Conservation (phyloP, 2,888 invertebrate genomes). For the Plebejus argus region DNA sequence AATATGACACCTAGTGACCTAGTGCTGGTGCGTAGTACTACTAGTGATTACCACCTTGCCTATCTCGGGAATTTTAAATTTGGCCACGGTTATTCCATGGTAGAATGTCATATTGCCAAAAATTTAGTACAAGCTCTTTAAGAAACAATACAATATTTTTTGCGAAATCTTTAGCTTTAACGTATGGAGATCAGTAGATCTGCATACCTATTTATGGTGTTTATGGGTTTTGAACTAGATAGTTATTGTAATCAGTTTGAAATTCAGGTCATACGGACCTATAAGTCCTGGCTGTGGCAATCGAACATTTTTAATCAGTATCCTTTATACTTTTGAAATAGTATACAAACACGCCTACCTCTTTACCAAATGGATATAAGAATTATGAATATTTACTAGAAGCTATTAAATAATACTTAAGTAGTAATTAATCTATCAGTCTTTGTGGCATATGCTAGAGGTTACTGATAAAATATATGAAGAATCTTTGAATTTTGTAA, state of each 20-base stretch:
- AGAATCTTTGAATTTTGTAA: background rate
- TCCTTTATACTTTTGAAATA: background rate
- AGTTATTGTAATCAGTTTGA: background rate
- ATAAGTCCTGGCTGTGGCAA: background rate
- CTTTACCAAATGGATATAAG: background rate
- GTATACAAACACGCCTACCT: background rate
- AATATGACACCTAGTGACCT: slow-evolving; percentile 8
- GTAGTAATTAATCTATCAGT: background rate
- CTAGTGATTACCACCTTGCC: background rate
- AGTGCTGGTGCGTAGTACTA: background rate
- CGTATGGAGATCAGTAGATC: background rate
- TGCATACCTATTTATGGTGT: background rate
- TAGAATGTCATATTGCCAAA: background rate
- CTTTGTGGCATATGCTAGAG: background rate
- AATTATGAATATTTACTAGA: background rate
- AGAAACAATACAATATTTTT: background rate
- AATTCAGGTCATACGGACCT: background rate
- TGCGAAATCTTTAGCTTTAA: background rate
- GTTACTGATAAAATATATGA: background rate
- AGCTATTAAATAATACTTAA: background rate
- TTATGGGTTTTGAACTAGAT: background rate
- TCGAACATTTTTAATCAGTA: too few relatives aligned
- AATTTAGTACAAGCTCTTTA: background rate
- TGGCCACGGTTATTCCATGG: too few relatives aligned
- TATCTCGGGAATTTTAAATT: background rate